Percentiles rank a stretch among this genome's conserved stretches.
Evolutionary conservation across 2,888 invertebrate species (phyloP).

Genomic region (Pheosia tremula): DNA sequence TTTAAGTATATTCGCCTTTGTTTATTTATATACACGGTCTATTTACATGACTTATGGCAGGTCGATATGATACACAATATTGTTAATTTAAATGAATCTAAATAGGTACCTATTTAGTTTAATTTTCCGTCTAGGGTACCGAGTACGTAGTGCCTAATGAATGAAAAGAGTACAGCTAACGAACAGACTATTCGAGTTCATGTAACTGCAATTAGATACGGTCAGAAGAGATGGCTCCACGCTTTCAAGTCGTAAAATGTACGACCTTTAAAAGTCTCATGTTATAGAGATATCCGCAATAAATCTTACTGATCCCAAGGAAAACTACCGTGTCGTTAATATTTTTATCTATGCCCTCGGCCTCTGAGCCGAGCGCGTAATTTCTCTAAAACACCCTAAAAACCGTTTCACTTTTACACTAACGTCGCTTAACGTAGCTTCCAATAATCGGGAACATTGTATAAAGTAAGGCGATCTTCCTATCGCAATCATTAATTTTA

Average conservation of each 20-base stretch:
- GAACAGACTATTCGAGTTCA: conserved; percentile 7
- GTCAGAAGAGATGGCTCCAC: conserved; percentile 28
- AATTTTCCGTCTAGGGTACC: too few species aligned
- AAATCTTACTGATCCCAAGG: conserved; percentile 55
- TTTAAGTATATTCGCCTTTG: conserved; percentile 22
- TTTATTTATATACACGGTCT: conserved; percentile 12
- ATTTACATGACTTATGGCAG: neutral
- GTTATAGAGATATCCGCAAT: conserved; percentile 52
- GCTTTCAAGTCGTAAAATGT: conserved; percentile 49
- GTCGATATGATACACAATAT: neutral
- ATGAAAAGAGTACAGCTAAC: neutral
- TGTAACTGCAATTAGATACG: conserved; percentile 26
- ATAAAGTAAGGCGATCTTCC: conserved; percentile 26
- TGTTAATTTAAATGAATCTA: neutral
- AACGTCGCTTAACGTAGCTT: conserved; percentile 39
- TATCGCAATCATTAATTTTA: conserved; percentile 32
- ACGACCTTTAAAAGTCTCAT: conserved; percentile 53
- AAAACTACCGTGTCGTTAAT: conserved; percentile 59
- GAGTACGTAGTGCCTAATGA: too few species aligned
- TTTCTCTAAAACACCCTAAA: conserved; percentile 48
- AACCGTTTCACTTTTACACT: conserved; percentile 41
- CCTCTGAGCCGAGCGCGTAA: conserved; percentile 50
- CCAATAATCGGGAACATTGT: conserved; percentile 18
- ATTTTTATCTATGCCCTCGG: conserved; percentile 57
- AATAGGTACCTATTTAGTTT: too few species aligned